phyloP scores from a whole-genome alignment of 1,140 invertebrate species.

The Ruditapes philippinarum region DNA sequence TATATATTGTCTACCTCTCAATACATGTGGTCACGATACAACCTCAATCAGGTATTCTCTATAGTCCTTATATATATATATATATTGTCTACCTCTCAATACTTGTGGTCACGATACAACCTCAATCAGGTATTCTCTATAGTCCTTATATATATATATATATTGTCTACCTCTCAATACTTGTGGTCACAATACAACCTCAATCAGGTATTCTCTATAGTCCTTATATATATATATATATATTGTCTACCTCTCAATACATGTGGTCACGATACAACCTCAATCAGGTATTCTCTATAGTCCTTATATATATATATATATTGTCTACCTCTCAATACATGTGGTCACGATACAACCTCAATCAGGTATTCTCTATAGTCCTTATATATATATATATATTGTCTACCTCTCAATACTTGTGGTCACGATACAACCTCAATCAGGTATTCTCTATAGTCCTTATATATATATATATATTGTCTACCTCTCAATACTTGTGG shows the following conservation, averaged over 20 bases:
- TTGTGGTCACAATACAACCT: slow-evolving; percentile 92
- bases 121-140: slow-evolving; percentile 89
- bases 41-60: slow-evolving; percentile 90
- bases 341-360: slow-evolving; percentile 91
- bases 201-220: slow-evolving; percentile 88
- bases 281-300: slow-evolving; percentile 88
- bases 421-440: slow-evolving; percentile 91
- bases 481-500: slow-evolving; percentile 95
- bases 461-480: too few species aligned
- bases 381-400: too few species aligned
- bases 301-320: too few species aligned
- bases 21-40: slow-evolving; percentile 92
- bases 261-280: slow-evolving; percentile 92
- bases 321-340: too few species aligned
- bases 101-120: slow-evolving; percentile 93
- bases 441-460: slow-evolving; percentile 86
- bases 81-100: too few species aligned
- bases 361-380: slow-evolving; percentile 88
- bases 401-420: too few species aligned
- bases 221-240: too few species aligned
- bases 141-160: too few species aligned
- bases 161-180: too few species aligned
- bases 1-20: too few species aligned
- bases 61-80: too few species aligned
- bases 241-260: too few species aligned